Percentiles rank a stretch among this genome's conserved stretches.
Conservation (phyloP, 1,140 invertebrate species). For the Tribolium castaneum region DNA sequence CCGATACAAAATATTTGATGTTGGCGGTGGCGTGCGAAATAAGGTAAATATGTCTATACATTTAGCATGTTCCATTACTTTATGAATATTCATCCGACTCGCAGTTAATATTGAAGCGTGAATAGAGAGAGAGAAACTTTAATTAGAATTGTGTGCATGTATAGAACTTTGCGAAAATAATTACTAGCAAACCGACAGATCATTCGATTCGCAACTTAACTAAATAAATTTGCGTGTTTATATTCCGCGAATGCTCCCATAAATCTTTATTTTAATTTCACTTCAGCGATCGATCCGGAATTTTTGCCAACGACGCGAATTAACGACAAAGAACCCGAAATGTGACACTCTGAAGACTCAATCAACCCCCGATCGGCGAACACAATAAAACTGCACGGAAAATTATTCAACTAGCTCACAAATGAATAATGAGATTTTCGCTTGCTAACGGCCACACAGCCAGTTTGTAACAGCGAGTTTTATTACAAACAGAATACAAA, state of each 20-base stretch:
- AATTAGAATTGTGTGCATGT: constrained; percentile 36
- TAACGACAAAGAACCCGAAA: neutral
- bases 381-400: neutral
- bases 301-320: neutral
- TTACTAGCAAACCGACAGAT: constrained; percentile 41
- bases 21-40: neutral
- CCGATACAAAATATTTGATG: neutral
- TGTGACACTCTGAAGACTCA: neutral
- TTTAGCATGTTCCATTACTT: constrained; percentile 28
- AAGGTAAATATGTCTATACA: constrained; percentile 7
- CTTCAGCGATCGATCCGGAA: neutral
- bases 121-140: constrained; percentile 31
- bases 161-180: constrained; percentile 38
- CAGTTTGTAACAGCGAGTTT: neutral
- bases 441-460: neutral
- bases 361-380: neutral
- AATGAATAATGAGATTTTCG: neutral
- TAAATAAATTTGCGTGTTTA: constrained; percentile 43
- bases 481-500: neutral
- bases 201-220: constrained; percentile 31
- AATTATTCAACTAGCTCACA: neutral
- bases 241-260: constrained; percentile 29
- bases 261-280: constrained; percentile 42
- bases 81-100: constrained; percentile 22
- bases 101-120: constrained; percentile 21